Conservation (phyloP, 2,113 vertebrate species). For the Sinocyclocheilus maitianheensis region DNA sequence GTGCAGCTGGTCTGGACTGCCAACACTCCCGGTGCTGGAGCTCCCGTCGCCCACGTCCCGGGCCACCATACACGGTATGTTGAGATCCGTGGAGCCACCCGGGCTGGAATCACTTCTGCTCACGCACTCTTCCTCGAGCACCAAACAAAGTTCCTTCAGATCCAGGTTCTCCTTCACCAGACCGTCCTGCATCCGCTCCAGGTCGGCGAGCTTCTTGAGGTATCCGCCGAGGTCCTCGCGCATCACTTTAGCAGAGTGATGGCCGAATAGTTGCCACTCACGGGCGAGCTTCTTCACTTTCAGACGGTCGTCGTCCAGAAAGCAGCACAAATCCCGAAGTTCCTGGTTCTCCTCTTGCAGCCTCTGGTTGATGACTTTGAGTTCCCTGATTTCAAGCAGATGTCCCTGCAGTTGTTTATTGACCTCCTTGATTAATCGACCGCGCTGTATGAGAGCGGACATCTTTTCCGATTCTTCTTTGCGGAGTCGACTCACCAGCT, state of each 20-base stretch:
- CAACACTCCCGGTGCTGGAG: conserved; percentile 91
- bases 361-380: conserved; percentile 89
- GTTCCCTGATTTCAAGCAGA: conserved; percentile 89
- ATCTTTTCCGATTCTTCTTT: conserved; percentile 89
- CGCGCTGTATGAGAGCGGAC: conserved; percentile 88
- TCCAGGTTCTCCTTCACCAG: conserved; percentile 89
- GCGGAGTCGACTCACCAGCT: conserved; percentile 86
- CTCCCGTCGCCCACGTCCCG: conserved; percentile 90
- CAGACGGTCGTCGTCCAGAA: conserved; percentile 88
- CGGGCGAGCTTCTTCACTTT: conserved; percentile 87
- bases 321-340: conserved; percentile 90
- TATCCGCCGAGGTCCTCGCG: conserved; percentile 89
- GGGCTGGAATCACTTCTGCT: conserved; percentile 77
- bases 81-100: conserved; percentile 83
- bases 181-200: conserved; percentile 88
- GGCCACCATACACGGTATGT: conserved; percentile 87
- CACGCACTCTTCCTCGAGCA: conserved; percentile 86
- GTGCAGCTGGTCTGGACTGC: conserved; percentile 89
- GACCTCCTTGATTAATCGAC: conserved; percentile 90
- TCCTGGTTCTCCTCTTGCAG: conserved; percentile 90
- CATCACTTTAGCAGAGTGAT: conserved; percentile 87
- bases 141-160: conserved; percentile 89
- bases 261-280: conserved; percentile 91
- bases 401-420: conserved; percentile 93
- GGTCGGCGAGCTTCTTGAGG: conserved; percentile 87